Evolutionary conservation across 2,888 invertebrate genomes (phyloP).

Genomic region (Metellina segmentata): DNA sequence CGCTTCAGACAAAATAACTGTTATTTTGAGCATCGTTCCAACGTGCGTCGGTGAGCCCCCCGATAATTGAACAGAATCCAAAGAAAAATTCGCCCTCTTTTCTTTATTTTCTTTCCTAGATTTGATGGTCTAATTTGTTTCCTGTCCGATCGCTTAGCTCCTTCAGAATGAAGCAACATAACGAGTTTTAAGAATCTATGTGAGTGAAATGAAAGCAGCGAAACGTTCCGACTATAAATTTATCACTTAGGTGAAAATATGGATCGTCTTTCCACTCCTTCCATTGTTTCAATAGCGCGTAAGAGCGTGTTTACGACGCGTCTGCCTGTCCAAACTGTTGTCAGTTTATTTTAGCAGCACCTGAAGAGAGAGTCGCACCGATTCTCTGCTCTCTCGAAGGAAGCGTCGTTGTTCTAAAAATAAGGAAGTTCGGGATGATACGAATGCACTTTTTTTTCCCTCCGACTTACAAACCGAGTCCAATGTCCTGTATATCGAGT

Average conservation of each 20-base stretch:
- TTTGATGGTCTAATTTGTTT: too few species aligned
- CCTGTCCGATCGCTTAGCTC: too few species aligned
- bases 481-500: constrained; percentile 8
- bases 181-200: too few species aligned
- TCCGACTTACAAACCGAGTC: background rate
- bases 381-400: background rate
- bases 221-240: background rate
- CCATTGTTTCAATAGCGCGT: background rate
- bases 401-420: background rate
- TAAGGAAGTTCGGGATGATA: background rate
- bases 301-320: background rate
- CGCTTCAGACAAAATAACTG: too few species aligned
- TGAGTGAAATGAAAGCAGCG: too few species aligned
- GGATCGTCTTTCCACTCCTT: background rate
- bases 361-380: background rate
- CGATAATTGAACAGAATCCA: too few species aligned
- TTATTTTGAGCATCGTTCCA: too few species aligned
- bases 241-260: background rate
- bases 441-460: background rate
- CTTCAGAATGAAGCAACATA: too few species aligned
- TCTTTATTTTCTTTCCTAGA: too few species aligned
- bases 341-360: background rate
- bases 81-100: too few species aligned
- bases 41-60: too few species aligned
- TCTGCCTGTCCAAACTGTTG: background rate